Percentiles rank a stretch among this genome's conserved stretches.
Conservation (phyloP, 2,888 invertebrate species). For the Drosophila koepferae region DNA sequence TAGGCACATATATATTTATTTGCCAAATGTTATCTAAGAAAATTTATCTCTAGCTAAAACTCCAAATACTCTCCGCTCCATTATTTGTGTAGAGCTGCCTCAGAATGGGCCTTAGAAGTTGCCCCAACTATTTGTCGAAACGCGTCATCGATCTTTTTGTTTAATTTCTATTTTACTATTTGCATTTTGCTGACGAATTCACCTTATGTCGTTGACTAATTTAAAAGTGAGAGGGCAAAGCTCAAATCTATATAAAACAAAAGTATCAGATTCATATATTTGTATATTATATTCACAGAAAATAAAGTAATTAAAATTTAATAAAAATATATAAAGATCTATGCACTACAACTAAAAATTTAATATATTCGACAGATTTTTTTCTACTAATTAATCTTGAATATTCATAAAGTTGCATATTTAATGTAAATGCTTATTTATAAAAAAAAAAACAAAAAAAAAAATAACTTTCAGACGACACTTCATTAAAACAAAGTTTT, state of each 20-base stretch:
- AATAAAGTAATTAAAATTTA: background rate
- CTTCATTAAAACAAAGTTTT: slow-evolving; percentile 6
- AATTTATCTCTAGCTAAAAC: slow-evolving; percentile 18
- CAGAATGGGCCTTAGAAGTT: background rate
- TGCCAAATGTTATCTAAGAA: slow-evolving; percentile 66
- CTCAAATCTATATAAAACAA: background rate
- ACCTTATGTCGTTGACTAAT: slow-evolving; percentile 24
- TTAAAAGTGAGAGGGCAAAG: background rate
- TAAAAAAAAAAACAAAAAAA: slow-evolving; percentile 3
- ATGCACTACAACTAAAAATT: background rate
- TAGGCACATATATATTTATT: slow-evolving; percentile 64
- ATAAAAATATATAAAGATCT: background rate
- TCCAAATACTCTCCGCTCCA: background rate
- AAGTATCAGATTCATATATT: too few relatives aligned
- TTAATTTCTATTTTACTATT: slow-evolving; percentile 3
- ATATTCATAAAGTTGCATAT: slow-evolving; percentile 3
- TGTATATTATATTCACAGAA: background rate
- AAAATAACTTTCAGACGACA: background rate
- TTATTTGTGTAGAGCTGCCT: background rate
- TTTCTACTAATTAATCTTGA: background rate
- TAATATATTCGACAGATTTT: background rate
- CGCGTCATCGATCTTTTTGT: slow-evolving; percentile 1
- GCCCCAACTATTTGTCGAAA: background rate
- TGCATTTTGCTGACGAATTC: slow-evolving; percentile 34
- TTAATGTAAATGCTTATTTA: background rate